Evolutionary conservation across 1,140 invertebrate species (phyloP).

Genomic region (Pygmarrhopalites habei): DNA sequence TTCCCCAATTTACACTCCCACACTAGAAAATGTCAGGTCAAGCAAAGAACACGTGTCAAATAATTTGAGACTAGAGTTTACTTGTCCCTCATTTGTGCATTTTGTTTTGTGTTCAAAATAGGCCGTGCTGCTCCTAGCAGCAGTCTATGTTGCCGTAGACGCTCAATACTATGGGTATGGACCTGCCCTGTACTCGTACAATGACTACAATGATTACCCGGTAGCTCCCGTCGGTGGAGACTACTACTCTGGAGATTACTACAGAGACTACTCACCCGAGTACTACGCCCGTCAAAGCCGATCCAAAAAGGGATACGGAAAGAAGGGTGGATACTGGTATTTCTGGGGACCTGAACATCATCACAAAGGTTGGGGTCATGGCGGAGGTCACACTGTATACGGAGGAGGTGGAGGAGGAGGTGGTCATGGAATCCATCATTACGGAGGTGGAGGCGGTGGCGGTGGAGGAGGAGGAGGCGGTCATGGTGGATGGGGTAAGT

Average conservation of each 20-base stretch:
- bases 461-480: slow-evolving; percentile 12
- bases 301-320: slow-evolving; percentile 5
- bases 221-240: neutral
- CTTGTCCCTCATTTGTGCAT: too few species aligned
- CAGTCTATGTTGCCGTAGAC: slow-evolving; percentile 25
- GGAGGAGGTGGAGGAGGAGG: slow-evolving; percentile 16
- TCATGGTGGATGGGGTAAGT: neutral
- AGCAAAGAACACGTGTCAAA: too few species aligned
- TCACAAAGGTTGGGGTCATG: neutral
- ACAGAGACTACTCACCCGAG: neutral
- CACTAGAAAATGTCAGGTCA: too few species aligned
- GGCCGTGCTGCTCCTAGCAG: slow-evolving; percentile 34
- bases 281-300: neutral
- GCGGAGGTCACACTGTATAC: too few species aligned
- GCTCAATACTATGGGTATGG: slow-evolving; percentile 27
- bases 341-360: slow-evolving; percentile 29
- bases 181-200: slow-evolving; percentile 8
- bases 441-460: neutral
- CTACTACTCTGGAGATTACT: too few species aligned
- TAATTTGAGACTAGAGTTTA: too few species aligned
- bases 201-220: slow-evolving; percentile 13
- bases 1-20: too few species aligned
- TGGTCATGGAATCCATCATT: slow-evolving; percentile 5
- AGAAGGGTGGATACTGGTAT: slow-evolving; percentile 38
- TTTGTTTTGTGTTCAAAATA: slow-evolving; percentile 10